A percentile compares a stretch with the other conserved stretches of the same genome.
Evolutionary conservation across 2,888 invertebrate genomes (phyloP).

Genomic region (Heliconius sara): DNA sequence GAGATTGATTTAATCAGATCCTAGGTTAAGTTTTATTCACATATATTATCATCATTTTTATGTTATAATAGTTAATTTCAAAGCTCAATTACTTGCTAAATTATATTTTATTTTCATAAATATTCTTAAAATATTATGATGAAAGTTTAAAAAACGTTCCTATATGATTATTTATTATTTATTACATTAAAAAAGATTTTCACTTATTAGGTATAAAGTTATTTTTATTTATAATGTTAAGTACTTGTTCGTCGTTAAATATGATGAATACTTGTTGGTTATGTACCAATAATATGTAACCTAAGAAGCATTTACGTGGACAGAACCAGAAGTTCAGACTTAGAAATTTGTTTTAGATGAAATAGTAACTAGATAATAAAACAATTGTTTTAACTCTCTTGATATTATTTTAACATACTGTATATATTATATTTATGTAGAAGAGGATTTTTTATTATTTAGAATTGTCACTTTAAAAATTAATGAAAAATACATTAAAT

Average conservation of each 20-base stretch:
- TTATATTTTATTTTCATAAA: background rate
- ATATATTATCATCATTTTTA: background rate
- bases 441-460: too few species aligned
- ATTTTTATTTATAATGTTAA: background rate
- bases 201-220: too few species aligned
- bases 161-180: too few species aligned
- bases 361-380: background rate
- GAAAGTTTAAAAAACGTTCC: background rate
- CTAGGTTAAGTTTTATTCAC: background rate
- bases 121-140: background rate
- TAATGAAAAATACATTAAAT: too few species aligned
- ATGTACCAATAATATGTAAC: background rate
- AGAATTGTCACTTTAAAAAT: background rate
- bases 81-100: background rate
- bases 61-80: background rate
- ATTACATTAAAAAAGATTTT: too few species aligned
- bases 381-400: background rate
- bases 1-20: slow-evolving; percentile 11
- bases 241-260: background rate
- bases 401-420: background rate
- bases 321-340: background rate
- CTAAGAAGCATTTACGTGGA: background rate
- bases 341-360: background rate
- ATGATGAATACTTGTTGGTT: background rate
- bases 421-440: too few species aligned